Evolutionary conservation across 2,888 invertebrate genomes (phyloP), one percentile per base, ranked within the genome.

Genomic region (Lucinisca nassula): DNA sequence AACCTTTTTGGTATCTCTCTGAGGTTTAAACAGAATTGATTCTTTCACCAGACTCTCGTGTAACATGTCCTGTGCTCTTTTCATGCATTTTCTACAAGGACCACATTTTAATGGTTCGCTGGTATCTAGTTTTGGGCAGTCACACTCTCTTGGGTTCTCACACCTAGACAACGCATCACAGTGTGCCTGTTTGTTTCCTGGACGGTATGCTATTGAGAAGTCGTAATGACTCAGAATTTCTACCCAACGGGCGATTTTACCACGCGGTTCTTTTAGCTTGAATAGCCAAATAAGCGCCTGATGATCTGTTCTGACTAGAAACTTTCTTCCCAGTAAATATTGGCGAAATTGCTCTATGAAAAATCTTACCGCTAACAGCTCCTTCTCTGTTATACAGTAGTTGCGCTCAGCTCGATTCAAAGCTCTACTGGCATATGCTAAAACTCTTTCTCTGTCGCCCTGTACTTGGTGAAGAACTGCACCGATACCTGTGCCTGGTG

Each of bases 391-490:
- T 10, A 80, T 55, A 51, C 72, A 80, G 40, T 80, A 73, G 37
- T 80, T 80, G 12, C 58, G 49, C 58, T 80, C 73, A 1, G 80
- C 37, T 30, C 51, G 67, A 27, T 77, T 82, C 8, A 82, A 30
- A 14, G 82, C 37, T 12, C 67, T 32, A 38, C 82, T 82, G 3
- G 78, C 83, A 55, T 70, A 78, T 37, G 30, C 75, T 84, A 30
- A 83, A n/a, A 55, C 55, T 21, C n/a, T 55, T 21, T 55, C 83
- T 40, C 49, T 61, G 0, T 75, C 85, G 27, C 82, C 80, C 32
- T 84, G 82, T 0, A 76, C n/a, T 40, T 91, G 89, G 21, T 73
- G 73, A 4, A 91, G 76, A 3, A 91, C 87, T 35, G 78, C 89
- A 12, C 89, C 89, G 6, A 89, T 84, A 30, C 88, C 82, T 35